Conservation (phyloP, 2,797 vertebrate genomes). For the Eurystomus glaucurus region DNA sequence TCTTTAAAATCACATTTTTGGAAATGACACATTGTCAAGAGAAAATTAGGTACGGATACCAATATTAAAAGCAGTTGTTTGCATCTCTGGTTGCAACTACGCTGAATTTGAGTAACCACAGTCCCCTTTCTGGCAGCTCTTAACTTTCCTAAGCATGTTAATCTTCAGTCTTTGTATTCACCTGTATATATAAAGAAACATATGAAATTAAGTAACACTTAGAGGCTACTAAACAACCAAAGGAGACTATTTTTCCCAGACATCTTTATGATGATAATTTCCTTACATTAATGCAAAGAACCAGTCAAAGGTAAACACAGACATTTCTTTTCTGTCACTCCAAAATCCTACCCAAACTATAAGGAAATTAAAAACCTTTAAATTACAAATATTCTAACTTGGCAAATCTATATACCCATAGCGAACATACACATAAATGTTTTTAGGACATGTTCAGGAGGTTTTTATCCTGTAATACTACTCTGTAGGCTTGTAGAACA, state of each 20-base stretch:
- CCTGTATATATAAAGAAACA: neutral
- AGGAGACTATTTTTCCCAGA: neutral
- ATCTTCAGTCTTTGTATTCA: neutral
- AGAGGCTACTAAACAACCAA: neutral
- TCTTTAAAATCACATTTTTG: conserved; percentile 36
- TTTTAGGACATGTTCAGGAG: neutral
- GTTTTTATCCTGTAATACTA: neutral
- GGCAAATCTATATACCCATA: neutral
- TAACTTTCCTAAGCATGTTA: neutral
- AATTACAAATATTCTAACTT: neutral
- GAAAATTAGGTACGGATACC: neutral
- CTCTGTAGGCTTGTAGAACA: conserved; percentile 4
- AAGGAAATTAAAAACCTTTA: neutral
- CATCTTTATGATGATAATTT: neutral
- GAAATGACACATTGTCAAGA: neutral
- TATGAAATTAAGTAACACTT: neutral
- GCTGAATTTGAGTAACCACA: neutral
- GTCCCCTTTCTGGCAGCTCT: neutral
- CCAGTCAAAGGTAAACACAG: neutral
- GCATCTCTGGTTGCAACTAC: neutral
- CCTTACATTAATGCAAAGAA: neutral
- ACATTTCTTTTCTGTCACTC: neutral
- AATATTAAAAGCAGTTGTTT: neutral
- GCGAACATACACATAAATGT: neutral
- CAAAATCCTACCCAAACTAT: neutral